Conservation (phyloP, 2,888 invertebrate genomes). For the Caradrina clavipalpis region DNA sequence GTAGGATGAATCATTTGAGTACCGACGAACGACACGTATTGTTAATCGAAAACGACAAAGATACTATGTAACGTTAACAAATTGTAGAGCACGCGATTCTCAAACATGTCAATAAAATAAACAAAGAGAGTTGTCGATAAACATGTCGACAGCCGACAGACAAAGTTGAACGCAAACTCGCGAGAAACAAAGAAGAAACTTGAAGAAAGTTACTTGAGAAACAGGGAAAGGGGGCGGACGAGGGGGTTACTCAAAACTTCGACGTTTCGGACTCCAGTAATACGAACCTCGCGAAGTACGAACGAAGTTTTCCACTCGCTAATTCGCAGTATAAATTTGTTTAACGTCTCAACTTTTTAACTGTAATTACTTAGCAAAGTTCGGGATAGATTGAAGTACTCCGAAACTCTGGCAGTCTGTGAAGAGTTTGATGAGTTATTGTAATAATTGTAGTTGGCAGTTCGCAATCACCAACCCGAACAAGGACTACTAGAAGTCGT, state of each 20-base stretch:
- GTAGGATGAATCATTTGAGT: slow-evolving; percentile 17
- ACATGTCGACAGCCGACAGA: slow-evolving; percentile 81
- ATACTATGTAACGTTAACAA: slow-evolving; percentile 18
- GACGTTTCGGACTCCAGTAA: slow-evolving; percentile 83
- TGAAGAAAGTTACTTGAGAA: slow-evolving; percentile 81
- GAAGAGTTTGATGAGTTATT: slow-evolving; percentile 78
- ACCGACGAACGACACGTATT: slow-evolving; percentile 12
- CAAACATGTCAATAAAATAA: slow-evolving; percentile 55
- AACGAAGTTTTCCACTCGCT: slow-evolving; percentile 82
- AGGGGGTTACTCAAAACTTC: slow-evolving; percentile 86
- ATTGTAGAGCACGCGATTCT: slow-evolving; percentile 23
- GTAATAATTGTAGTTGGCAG: slow-evolving; percentile 70
- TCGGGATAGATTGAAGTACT: slow-evolving; percentile 85
- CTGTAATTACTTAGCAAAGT: slow-evolving; percentile 88
- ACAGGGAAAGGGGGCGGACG: slow-evolving; percentile 73
- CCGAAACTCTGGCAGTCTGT: slow-evolving; percentile 75
- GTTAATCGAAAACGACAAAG: slow-evolving; percentile 11
- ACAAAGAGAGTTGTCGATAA: slow-evolving; percentile 75
- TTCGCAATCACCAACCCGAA: slow-evolving; percentile 54
- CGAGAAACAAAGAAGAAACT: slow-evolving; percentile 86
- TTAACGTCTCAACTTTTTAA: slow-evolving; percentile 90
- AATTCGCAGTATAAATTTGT: slow-evolving; percentile 90
- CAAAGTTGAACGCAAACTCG: slow-evolving; percentile 81
- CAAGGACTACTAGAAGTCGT: slow-evolving; percentile 44
- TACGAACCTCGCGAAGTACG: slow-evolving; percentile 78